A percentile compares a stretch with the other conserved stretches of the same genome.
Evolutionary conservation across 2,888 invertebrate species (phyloP).

Genomic region (Leptopilina drosophilae): DNA sequence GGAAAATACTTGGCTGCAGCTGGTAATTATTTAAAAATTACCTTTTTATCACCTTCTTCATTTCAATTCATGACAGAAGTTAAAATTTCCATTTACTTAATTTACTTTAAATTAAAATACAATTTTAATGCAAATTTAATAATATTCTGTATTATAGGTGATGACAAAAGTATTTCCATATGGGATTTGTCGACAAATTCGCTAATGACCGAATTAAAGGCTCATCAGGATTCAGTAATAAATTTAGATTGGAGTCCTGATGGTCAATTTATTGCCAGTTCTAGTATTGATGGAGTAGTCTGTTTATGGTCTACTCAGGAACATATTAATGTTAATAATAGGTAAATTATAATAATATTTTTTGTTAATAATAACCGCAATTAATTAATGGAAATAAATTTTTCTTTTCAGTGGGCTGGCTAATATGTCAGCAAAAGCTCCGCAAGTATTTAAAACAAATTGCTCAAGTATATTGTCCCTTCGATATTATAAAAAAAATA

Average conservation of each 20-base stretch:
- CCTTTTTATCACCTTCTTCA: no score
- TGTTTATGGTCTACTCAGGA: slow-evolving; percentile 72
- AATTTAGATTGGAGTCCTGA: slow-evolving; percentile 75
- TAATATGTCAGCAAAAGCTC: slow-evolving; percentile 61
- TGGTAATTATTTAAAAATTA: slow-evolving; percentile 77
- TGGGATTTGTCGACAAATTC: slow-evolving; percentile 74
- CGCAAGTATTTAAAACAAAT: slow-evolving; percentile 71
- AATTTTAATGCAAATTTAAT: slow-evolving; percentile 29
- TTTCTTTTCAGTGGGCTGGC: slow-evolving; percentile 64
- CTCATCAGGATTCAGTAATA: slow-evolving; percentile 74
- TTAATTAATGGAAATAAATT: slow-evolving; percentile 30
- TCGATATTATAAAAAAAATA: slow-evolving; percentile 72
- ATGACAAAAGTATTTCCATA: slow-evolving; percentile 72
- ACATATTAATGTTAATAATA: slow-evolving; percentile 67
- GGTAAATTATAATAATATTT: slow-evolving; percentile 57
- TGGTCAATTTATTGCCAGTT: slow-evolving; percentile 74
- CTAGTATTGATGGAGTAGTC: slow-evolving; percentile 72
- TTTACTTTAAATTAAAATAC: slow-evolving; percentile 4
- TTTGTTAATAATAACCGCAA: neutral
- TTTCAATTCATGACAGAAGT: no score
- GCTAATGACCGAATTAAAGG: slow-evolving; percentile 71
- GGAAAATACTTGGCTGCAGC: slow-evolving; percentile 91
- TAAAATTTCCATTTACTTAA: no score
- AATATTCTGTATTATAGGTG: slow-evolving; percentile 61
- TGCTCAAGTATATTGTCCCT: slow-evolving; percentile 74